Base-by-base conservation (phyloP, 2,797 vertebrate species). In the Trachurus trachurus region DNA sequence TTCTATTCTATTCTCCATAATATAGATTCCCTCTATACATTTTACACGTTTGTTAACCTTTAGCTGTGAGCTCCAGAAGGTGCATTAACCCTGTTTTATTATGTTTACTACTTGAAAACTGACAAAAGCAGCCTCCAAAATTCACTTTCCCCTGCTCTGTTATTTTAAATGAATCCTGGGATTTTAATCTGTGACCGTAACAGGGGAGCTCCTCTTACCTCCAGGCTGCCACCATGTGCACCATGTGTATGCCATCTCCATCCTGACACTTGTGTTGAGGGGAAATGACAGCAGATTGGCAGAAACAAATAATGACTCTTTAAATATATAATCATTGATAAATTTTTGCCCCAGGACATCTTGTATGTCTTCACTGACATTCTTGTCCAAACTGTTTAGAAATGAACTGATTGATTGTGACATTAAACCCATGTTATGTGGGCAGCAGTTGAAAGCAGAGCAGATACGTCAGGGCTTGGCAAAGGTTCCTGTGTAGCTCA, bases 341-440 rank as follows among this genome's bases (percentile, higher is more conserved):
- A 6, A 44, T 42, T 47, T 47, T 42, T 5, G 39, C 83, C 68
- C 44, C 61, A 10, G 39, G 60, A 17, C 7, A 0, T 52, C 64
- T 73, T 1, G 3, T 56, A 16, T 63, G 45, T 71, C 57, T 59
- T 45, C 17, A 16, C 57, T 68, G 74, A 71, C 76, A 59, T 60
- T 52, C 72, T 64, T 56, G 70, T 78, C 74, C 5, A 44, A 19
- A 53, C 4, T 39, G 53, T 64, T 77, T 34, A 64, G 50, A 47
- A 37, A 16, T 45, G 26, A 56, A 49, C 39, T 78, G 68, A 88
- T 65, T 47, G 63, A 78, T 50, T 54, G 71, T 58, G 76, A 78
- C 67, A 66, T 71, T 74, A 72, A 80, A 66, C 54, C 37, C 40
- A 42, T 75, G 77, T 61, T 66, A 13, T 58, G 45, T 57, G 52